Percentiles rank a stretch among this genome's conserved stretches.
Conservation (phyloP, 2,888 invertebrate species). For the Stegophylla sp. region DNA sequence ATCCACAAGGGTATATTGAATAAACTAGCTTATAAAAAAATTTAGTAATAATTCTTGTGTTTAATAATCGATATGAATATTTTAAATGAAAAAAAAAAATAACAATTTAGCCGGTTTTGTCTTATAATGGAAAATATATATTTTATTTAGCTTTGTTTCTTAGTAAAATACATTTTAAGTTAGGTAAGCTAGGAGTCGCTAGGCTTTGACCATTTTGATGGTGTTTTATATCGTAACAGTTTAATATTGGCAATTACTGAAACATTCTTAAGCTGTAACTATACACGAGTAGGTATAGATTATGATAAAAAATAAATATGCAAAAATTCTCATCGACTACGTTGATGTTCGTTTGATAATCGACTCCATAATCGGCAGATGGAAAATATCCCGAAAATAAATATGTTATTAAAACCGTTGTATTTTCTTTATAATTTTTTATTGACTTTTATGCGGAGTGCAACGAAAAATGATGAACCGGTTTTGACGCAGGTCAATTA, state of each 20-base stretch:
- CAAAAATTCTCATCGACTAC: background rate
- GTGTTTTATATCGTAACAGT: background rate
- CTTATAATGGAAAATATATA: no score
- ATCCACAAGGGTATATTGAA: no score
- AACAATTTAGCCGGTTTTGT: no score
- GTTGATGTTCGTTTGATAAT: background rate
- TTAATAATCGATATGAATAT: no score
- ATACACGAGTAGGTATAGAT: no score
- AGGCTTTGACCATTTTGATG: background rate
- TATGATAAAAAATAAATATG: background rate
- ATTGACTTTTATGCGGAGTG: conserved; percentile 22
- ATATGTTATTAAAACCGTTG: background rate
- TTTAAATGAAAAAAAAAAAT: no score
- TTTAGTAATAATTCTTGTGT: no score
- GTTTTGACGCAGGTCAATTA: conserved; percentile 43
- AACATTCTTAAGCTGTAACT: background rate
- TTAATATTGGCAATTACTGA: background rate
- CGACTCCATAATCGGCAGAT: background rate
- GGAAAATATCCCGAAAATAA: conserved; percentile 1
- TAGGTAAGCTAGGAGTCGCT: no score
- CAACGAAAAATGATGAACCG: conserved; percentile 47
- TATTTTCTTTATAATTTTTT: background rate
- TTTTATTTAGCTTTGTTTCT: no score
- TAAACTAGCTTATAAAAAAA: no score
- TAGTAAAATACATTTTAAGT: no score